These are phyloP conservation scores for Astyanax mexicanus DNA, from an alignment of 2,797 vertebrate species.

Conservation along the genomic window DNA sequence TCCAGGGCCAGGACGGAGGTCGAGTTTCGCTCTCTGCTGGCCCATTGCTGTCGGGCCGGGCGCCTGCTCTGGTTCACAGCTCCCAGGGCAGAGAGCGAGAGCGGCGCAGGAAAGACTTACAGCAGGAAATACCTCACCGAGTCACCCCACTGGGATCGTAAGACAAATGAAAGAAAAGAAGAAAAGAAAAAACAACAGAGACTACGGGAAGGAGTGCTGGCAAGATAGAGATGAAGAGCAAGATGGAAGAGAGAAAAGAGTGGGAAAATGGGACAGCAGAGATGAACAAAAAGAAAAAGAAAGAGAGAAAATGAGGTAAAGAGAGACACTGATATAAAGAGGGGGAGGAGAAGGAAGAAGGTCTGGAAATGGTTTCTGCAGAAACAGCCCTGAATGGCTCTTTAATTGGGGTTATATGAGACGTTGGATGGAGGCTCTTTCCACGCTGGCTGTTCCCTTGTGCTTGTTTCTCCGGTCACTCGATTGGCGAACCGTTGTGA, in stretches of 20 bases:
- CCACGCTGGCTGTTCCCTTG: constrained; percentile 55
- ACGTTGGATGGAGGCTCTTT: constrained; percentile 68
- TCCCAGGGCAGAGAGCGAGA: constrained; percentile 67
- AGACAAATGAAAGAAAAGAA: constrained; percentile 67
- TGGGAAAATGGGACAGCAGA: neutral
- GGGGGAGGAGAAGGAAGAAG: constrained; percentile 34
- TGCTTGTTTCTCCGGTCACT: constrained; percentile 35
- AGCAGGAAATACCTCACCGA: constrained; percentile 80
- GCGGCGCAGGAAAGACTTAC: constrained; percentile 67
- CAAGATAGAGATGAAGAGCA: constrained; percentile 39
- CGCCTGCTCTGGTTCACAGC: constrained; percentile 65
- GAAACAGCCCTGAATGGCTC: constrained; percentile 72
- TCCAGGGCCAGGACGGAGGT: constrained; percentile 36
- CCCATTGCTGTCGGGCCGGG: constrained; percentile 54
- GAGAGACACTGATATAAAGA: constrained; percentile 21
- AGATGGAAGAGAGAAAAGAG: neutral
- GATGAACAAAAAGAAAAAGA: constrained; percentile 15
- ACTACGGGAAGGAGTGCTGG: constrained; percentile 48
- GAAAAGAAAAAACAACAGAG: constrained; percentile 41
- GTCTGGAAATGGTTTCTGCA: constrained; percentile 77
- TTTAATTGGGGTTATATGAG: constrained; percentile 74
- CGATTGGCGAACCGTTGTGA: constrained; percentile 34
- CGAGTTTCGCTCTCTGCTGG: constrained; percentile 47
- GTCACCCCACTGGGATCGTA: constrained; percentile 75
- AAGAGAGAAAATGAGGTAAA: constrained; percentile 3